Evolutionary conservation across 2,113 vertebrate genomes (phyloP).

Genomic region (Falco punctatus): DNA sequence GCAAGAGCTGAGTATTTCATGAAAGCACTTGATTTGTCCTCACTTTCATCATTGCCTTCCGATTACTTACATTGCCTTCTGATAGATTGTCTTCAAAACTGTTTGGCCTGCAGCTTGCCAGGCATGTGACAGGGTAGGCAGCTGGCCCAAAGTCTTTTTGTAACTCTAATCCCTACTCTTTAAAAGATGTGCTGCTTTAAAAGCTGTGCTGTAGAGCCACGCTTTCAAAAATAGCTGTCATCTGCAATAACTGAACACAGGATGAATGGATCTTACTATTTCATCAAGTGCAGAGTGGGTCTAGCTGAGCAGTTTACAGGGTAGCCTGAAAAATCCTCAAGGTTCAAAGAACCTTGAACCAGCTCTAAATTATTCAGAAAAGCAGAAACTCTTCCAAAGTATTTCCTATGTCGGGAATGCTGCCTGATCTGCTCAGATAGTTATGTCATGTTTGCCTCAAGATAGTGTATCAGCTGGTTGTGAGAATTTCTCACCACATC

Average conservation of each 20-base stretch:
- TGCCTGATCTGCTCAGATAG: background rate
- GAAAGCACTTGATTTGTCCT: background rate
- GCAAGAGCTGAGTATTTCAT: background rate
- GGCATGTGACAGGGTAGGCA: background rate
- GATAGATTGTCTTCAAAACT: background rate
- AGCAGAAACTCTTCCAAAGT: background rate
- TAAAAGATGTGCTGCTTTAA: background rate
- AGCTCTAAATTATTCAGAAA: background rate
- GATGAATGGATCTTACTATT: rapidly evolving
- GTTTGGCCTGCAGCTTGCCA: background rate
- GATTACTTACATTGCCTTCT: background rate
- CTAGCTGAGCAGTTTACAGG: background rate
- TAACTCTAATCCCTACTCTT: background rate
- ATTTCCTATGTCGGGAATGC: background rate
- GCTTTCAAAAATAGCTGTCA: background rate
- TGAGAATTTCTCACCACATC: background rate
- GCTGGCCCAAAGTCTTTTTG: background rate
- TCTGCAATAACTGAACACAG: background rate
- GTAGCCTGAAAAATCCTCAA: background rate
- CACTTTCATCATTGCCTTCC: background rate
- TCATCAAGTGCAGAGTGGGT: background rate
- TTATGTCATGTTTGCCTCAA: background rate
- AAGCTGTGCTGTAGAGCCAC: background rate
- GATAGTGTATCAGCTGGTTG: background rate
- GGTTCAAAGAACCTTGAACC: background rate